Base-by-base conservation (phyloP, 2,888 invertebrate genomes). In the Tryphoninae sp. region DNA sequence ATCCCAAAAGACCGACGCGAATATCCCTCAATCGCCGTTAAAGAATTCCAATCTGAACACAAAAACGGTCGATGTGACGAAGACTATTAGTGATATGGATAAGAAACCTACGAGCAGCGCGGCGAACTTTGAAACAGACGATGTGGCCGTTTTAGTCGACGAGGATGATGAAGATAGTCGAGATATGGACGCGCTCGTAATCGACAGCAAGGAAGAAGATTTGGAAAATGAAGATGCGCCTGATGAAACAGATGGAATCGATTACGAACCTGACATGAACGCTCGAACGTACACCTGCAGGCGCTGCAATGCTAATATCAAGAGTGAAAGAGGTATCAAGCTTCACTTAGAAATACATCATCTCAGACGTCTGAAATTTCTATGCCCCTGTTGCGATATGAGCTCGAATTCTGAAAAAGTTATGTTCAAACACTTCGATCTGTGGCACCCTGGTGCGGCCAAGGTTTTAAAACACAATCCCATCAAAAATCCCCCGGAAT, bases 301-400 rank as follows among this genome's bases (percentile, higher is more conserved):
- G 33, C 90, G 92, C 62, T 92, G 92, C 76, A 82, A 84, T 2
- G 80, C 84, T 82, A 87, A 78, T 22, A 91, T 91, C 53, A 53
- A 82, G 0, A 86, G 87, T 2, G 82, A 86, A 78, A 89, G 90
- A 1, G 91, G 92, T 0, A 89, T 92, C 59, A 92, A 92, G 67
- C 73, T 89, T 8, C 92, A 92, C 74, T 87, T 92, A 0, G 88
- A 89, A 58, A 72, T 89, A 1, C 86, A 85, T 0, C 92, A 92
- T 73, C 83, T 92, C 4, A 88, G 89, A 40, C 88, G 89, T 4
- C 84, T 89, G 4, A 79, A 81, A 3, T 91, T 85, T 13, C 55
- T 90, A 2, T 92, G 92, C 55, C 86, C 89, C 0, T 88, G 91
- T 22, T 92, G 92, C 49, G 90, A 91, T 58, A 88, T 90, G 8